Evolutionary conservation across 2,113 vertebrate species (phyloP).

Genomic region (Menidia beryllina): DNA sequence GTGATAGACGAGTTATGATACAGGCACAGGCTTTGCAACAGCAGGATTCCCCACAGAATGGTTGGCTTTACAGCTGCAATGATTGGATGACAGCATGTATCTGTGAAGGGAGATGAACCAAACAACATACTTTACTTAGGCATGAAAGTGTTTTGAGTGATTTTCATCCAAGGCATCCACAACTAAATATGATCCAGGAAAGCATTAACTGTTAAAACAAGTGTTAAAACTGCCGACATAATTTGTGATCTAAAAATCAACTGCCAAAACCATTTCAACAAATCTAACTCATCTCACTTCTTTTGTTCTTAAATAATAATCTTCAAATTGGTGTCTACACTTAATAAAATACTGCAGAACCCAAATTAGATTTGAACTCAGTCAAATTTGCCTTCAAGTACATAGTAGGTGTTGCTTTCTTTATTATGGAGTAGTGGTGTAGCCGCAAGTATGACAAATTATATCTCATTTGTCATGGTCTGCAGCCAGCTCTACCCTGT

Average conservation of each 20-base stretch:
- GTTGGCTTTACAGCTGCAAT: conserved; percentile 31
- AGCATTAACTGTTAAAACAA: no score
- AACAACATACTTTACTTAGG: conserved; percentile 7
- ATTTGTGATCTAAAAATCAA: no score
- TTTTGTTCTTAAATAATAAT: background rate
- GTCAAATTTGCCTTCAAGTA: background rate
- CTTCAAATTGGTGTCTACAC: background rate
- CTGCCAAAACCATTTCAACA: no score
- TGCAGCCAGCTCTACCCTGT: background rate
- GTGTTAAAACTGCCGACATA: no score
- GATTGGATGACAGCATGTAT: conserved; percentile 52
- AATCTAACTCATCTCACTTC: no score
- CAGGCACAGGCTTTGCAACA: conserved; percentile 37
- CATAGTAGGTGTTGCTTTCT: background rate
- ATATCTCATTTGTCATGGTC: background rate
- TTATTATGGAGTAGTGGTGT: background rate
- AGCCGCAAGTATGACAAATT: background rate
- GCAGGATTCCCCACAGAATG: conserved; percentile 48
- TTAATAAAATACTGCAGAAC: background rate
- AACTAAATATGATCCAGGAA: no score
- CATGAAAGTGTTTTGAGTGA: conserved; percentile 16
- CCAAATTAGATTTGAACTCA: background rate
- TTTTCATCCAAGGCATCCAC: conserved; percentile 1
- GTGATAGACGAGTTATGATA: conserved; percentile 27
- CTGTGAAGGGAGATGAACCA: conserved; percentile 31